Base-by-base conservation (phyloP, 2,113 vertebrate genomes). In the Ceyx cyanopectus region DNA sequence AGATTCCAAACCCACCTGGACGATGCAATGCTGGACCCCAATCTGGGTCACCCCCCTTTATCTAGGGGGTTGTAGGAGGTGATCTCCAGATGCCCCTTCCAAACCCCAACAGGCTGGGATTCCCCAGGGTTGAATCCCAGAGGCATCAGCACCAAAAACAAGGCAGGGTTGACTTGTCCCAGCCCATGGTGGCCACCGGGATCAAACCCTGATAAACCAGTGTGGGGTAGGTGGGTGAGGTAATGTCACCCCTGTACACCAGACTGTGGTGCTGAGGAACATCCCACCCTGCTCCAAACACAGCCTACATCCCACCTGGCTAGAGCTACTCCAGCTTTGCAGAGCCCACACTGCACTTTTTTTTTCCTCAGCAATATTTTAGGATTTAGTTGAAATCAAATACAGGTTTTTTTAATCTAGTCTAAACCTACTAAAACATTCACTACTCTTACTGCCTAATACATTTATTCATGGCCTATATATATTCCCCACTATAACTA, bases 351-450 rank as follows among this genome's bases (percentile, higher is more conserved):
- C n/a, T 17, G 13, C 12, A 66, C 51, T 68, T 73, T 51, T 37
- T 37, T 46, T 37, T 60, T 32, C 9, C n/a, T 46, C 45, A 26
- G 70, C 27, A 90, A 68, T 97, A 93, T 96, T 95, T 97, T 95
- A 96, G 94, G 92, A 94, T 27, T 94, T 93, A 57, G 89, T 58
- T 86, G 83, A 95, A 96, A 96, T 85, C 88, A 93, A 97, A 89
- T 81, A 75, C 45, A 77, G 89, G 63, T 76, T 87, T 84, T 80
- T 87, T 92, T 88, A 76, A 92, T 58, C 73, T 94, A 97, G 88
- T 96, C 86, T 76, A 97, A 97, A 97, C 90, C 87, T 96, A 92
- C 92, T 94, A 97, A 97, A 97, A 96, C 94, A 96, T 96, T 97
- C 92, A 96, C 96, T 87, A 87, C 90, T 81, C 83, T 83, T 89